Percentiles rank a stretch among this genome's conserved stretches.
phyloP scores from a whole-genome alignment of 1,140 invertebrate species.

The Aphidius gifuensis region DNA sequence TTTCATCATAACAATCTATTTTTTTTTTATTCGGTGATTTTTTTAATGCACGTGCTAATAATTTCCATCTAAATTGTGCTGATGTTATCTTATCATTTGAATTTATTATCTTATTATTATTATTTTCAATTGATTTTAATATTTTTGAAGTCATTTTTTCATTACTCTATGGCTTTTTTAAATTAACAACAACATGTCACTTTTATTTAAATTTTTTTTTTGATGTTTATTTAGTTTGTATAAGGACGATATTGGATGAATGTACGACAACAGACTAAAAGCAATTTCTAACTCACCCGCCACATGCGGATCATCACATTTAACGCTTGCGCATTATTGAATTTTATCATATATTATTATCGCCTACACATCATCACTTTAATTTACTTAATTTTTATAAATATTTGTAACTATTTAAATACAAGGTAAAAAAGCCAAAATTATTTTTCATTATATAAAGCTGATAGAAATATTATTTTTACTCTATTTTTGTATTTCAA shows the following conservation, averaged over 20 bases:
- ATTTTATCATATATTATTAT: not conserved
- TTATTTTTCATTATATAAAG: no score
- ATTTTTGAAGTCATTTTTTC: slow-evolving; percentile 9
- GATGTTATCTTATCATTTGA: slow-evolving; percentile 31
- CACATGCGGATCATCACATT: slow-evolving; percentile 39
- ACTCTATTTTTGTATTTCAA: no score
- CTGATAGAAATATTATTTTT: no score
- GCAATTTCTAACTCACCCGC: slow-evolving; percentile 38
- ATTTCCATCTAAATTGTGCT: slow-evolving; percentile 67
- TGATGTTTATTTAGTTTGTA: no score
- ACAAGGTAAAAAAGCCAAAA: no score
- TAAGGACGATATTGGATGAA: slow-evolving; percentile 39
- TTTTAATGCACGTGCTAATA: slow-evolving; percentile 65
- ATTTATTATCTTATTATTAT: slow-evolving; percentile 14
- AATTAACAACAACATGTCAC: no score
- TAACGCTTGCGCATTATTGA: slow-evolving; percentile 36
- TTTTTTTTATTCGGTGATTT: slow-evolving; percentile 43
- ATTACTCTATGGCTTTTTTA: no score
- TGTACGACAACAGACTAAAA: slow-evolving; percentile 36
- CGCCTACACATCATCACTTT: slow-evolving; percentile 4
- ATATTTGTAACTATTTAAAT: no score
- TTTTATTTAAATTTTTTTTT: not conserved
- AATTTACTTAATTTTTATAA: no score
- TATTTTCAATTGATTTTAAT: slow-evolving; percentile 3
- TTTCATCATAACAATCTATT: slow-evolving; percentile 51